Evolutionary conservation across 2,113 vertebrate species (phyloP), one percentile per base, ranked within the genome.

Genomic region (Solea senegalensis): DNA sequence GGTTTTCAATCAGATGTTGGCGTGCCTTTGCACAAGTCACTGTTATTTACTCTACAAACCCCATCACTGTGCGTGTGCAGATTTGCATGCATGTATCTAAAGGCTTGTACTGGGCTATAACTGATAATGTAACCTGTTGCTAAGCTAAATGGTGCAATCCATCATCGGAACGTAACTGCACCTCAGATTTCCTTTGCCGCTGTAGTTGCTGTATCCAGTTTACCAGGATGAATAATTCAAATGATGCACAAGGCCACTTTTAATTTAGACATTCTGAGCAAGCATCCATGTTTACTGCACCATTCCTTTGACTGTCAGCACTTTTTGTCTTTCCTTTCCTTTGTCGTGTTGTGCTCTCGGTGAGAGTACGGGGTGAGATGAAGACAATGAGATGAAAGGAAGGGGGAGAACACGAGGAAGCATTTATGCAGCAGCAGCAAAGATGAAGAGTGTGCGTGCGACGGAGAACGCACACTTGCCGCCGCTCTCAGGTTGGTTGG

Each of bases 181-280:
- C 86, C 85, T 79, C 60, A 67, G 54, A 69, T 39, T 41, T 59
- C 52, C 43, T 57, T 56, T 63, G 34, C 7, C 53, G 59, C 70
- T 70, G 55, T 80, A 66, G 74, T 56, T 76, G 73, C 81, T 74
- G 77, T 55, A 72, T 69, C 57, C 86, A 83, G 84, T 87, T 88
- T 74, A 59, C 64, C 49, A 27, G 72, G 39, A 90, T 91, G 82
- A 89, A 93, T 91, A 87, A 92, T 92, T 92, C 75, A 93, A 50
- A 21, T 5, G 59, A 86, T 83, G 81, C 80, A 89, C 86, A 86
- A 85, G 80, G 84, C 72, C 78, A 68, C 80, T 85, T 90, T 91
- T 90, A 84, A 91, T 93, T 93, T 87, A 85, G 80, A 85, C 83
- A 80, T 91, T 89, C 85, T 81, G 78, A 84, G 77, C 72, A 14